Conservation (phyloP, 2,888 invertebrate species). For the Elmis aenea region DNA sequence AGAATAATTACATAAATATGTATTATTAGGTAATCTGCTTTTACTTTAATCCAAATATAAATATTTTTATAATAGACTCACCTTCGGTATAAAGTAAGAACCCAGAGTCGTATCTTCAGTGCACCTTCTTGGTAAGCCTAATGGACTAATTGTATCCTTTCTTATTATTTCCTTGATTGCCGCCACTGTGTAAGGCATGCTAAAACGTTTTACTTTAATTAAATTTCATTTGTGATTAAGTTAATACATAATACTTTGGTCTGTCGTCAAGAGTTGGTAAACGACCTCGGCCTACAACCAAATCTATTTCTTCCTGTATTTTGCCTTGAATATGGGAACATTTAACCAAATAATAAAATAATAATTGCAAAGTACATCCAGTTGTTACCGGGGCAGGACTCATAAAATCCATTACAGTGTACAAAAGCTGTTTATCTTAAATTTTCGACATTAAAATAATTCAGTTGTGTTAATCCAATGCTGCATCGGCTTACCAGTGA, state of each 20-base stretch:
- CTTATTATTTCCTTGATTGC: slow-evolving; percentile 43
- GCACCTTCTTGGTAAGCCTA: slow-evolving; percentile 51
- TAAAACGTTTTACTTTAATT: too few relatives aligned
- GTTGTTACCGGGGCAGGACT: slow-evolving; percentile 57
- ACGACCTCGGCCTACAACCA: slow-evolving; percentile 56
- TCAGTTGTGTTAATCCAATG: too few relatives aligned
- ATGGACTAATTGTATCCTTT: slow-evolving; percentile 40
- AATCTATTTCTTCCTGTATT: slow-evolving; percentile 59
- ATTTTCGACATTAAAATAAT: slow-evolving; percentile 1
- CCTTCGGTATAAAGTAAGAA: slow-evolving; percentile 69
- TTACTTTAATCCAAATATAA: too few relatives aligned
- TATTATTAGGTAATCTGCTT: too few relatives aligned
- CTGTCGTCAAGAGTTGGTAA: slow-evolving; percentile 58
- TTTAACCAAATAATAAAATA: slow-evolving; percentile 53
- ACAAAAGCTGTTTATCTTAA: slow-evolving; percentile 55
- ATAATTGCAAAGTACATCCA: slow-evolving; percentile 48
- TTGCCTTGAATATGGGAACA: slow-evolving; percentile 54
- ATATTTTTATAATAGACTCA: slow-evolving; percentile 41
- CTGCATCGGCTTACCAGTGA: slow-evolving; percentile 44
- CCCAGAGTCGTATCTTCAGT: slow-evolving; percentile 61
- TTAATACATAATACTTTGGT: slow-evolving; percentile 43
- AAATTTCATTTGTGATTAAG: too few relatives aligned
- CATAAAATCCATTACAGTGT: slow-evolving; percentile 56
- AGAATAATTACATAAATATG: too few relatives aligned
- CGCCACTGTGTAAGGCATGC: slow-evolving; percentile 46